Conservation (phyloP, 2,113 vertebrate species). For the Corythornis cristatus region DNA sequence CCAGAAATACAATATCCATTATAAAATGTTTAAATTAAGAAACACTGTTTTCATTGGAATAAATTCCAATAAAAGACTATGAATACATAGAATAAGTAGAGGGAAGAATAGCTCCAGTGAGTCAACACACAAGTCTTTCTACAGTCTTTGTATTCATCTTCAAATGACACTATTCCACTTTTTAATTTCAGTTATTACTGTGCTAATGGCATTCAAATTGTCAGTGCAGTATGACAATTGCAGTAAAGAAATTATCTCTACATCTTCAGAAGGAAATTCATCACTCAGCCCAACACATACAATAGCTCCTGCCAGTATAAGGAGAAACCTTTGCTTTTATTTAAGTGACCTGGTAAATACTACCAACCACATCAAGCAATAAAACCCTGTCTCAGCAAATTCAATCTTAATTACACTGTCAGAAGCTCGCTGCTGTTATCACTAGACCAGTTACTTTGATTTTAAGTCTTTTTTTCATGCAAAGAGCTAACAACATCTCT, state of each 20-base stretch:
- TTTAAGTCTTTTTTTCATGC: not conserved
- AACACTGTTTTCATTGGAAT: not conserved
- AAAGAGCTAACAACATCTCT: not conserved
- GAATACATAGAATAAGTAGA: not conserved
- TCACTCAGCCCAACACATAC: not conserved
- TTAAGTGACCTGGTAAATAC: not conserved
- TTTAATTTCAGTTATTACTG: constrained; percentile 34
- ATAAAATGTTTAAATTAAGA: constrained; percentile 1
- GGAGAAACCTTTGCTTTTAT: not conserved
- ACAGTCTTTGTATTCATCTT: not conserved
- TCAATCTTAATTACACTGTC: not conserved
- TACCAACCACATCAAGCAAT: not conserved
- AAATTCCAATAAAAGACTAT: not conserved
- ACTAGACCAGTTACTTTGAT: not conserved
- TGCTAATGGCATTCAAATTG: constrained; percentile 7
- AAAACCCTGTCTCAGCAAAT: not conserved
- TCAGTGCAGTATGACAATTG: constrained; percentile 1
- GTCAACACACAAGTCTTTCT: not conserved
- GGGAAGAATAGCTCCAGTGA: not conserved
- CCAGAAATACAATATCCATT: constrained; percentile 4
- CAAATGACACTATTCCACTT: constrained; percentile 14
- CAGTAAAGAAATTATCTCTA: not conserved
- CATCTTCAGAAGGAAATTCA: constrained; percentile 10
- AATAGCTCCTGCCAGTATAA: not conserved
- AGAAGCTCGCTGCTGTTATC: not conserved